These are phyloP conservation scores for Petroica traversi DNA, from an alignment of 2,113 vertebrate species.

Conservation along the genomic window DNA sequence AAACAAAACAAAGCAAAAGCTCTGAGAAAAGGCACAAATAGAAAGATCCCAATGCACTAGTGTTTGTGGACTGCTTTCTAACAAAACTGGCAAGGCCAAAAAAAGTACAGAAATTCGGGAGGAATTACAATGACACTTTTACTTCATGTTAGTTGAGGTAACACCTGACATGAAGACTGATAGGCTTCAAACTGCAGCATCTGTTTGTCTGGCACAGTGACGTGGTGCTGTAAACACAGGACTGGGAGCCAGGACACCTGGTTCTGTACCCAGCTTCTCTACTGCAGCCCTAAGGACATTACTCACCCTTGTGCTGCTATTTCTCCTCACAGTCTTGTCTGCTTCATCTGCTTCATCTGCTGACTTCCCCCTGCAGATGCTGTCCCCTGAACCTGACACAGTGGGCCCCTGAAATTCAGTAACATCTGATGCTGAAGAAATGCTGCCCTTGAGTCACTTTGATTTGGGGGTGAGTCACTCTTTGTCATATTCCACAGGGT, in stretches of 20 bases:
- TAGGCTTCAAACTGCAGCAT: not conserved
- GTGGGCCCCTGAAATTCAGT: not conserved
- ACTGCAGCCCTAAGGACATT: not conserved
- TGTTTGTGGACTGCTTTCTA: not conserved
- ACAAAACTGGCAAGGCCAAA: not conserved
- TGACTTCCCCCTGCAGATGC: not conserved
- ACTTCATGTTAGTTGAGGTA: not conserved
- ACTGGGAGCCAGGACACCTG: not conserved
- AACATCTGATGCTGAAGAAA: not conserved
- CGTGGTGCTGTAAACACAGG: not conserved
- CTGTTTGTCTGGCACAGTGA: not conserved
- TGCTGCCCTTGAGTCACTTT: not conserved
- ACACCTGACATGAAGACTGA: not conserved
- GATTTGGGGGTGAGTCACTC: not conserved
- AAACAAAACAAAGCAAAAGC: not conserved
- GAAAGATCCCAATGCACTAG: not conserved
- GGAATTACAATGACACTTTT: not conserved
- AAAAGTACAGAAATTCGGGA: not conserved
- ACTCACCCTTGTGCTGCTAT: not conserved
- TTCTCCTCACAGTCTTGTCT: not conserved
- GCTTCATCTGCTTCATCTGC: not conserved
- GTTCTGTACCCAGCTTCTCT: not conserved
- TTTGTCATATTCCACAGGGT: not conserved
- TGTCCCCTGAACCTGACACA: not conserved
- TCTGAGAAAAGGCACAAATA: not conserved